A percentile compares a stretch with the other conserved stretches of the same genome.
Conservation (phyloP, 2,888 invertebrate genomes). For the Lasius fuliginosus region DNA sequence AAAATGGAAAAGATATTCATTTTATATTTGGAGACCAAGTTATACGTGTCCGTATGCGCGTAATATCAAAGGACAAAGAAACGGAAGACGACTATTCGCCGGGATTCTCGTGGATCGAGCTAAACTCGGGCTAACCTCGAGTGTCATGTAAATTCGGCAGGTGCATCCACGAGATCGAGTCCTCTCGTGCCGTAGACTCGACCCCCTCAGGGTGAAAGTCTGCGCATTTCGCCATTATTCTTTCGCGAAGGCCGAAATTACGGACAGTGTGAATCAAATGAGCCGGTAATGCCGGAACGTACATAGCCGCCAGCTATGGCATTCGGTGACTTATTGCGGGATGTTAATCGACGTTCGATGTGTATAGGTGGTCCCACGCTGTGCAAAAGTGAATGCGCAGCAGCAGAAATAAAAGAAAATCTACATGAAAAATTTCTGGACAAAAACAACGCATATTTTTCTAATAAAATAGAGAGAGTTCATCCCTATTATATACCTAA, state of each 20-base stretch:
- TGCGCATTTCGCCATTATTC: constrained; percentile 78
- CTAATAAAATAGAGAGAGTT: neutral
- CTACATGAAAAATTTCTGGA: neutral
- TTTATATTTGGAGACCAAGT: neutral
- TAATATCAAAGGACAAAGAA: constrained; percentile 17
- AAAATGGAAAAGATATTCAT: neutral
- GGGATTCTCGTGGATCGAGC: constrained; percentile 23
- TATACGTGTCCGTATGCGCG: neutral
- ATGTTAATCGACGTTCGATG: constrained; percentile 75
- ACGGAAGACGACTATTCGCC: constrained; percentile 20
- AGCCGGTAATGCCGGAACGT: constrained; percentile 82
- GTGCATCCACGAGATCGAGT: constrained; percentile 61
- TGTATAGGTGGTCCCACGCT: constrained; percentile 76
- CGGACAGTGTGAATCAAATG: constrained; percentile 81
- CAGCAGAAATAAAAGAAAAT: constrained; percentile 17
- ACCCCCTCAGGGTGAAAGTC: constrained; percentile 74
- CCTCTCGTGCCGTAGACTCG: constrained; percentile 28
- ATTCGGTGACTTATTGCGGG: constrained; percentile 81
- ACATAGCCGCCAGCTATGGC: constrained; percentile 78
- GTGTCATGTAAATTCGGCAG: constrained; percentile 69
- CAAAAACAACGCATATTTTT: constrained; percentile 1
- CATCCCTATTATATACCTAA: neutral
- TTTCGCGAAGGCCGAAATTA: constrained; percentile 77
- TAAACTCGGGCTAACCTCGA: constrained; percentile 41
- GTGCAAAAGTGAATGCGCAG: neutral